phyloP scores from a whole-genome alignment of 2,797 vertebrate genomes.

The Varecia variegata region DNA sequence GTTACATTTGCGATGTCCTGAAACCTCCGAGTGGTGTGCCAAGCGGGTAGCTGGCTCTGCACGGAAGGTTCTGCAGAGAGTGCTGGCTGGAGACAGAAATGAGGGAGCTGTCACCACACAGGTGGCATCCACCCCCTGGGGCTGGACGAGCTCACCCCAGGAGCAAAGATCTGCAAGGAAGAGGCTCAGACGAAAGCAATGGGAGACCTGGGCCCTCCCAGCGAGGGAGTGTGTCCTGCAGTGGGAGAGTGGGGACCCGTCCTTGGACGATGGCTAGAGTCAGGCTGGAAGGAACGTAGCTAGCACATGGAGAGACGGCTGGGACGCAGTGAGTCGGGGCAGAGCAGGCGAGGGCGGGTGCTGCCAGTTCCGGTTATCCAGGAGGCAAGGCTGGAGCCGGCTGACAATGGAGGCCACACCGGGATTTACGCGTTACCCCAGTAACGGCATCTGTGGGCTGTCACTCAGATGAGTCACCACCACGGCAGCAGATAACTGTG shows the following conservation, averaged over 20 bases:
- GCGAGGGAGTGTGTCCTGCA: not conserved
- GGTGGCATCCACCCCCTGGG: not conserved
- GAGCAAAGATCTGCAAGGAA: not conserved
- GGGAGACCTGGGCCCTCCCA: not conserved
- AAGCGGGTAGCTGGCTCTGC: not conserved
- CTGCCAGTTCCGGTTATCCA: not conserved
- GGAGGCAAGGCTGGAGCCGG: not conserved
- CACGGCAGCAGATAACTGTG: not conserved
- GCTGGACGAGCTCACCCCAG: not conserved
- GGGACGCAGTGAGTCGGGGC: not conserved
- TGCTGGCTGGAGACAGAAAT: not conserved
- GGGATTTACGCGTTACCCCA: not conserved
- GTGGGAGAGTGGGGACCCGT: not conserved
- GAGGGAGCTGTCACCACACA: not conserved
- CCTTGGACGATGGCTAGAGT: not conserved
- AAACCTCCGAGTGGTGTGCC: too few species aligned
- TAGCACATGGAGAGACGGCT: not conserved
- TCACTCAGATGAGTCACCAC: not conserved
- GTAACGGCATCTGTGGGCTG: not conserved
- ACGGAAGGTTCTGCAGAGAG: not conserved
- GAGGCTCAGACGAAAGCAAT: not conserved
- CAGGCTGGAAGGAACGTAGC: not conserved
- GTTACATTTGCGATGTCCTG: not conserved
- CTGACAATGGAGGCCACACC: fast-evolving
- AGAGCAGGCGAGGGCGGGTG: not conserved